Percentiles rank a stretch among this genome's conserved stretches.
Evolutionary conservation across 1,140 invertebrate genomes (phyloP).

Genomic region (Drosophila navojoa): DNA sequence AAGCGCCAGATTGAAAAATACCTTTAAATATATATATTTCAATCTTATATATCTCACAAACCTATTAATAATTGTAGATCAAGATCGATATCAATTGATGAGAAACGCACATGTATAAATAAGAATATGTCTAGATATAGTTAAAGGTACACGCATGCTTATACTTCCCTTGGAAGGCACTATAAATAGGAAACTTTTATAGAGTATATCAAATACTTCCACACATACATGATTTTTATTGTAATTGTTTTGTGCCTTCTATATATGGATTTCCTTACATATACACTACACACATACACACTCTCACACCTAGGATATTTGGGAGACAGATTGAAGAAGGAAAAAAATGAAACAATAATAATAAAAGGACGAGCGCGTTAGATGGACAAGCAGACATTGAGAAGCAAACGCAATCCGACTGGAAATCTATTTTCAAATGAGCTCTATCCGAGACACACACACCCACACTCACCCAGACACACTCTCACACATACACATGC

Average conservation of each 20-base stretch:
- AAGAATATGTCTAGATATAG: too few species aligned
- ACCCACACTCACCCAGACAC: constrained; percentile 17
- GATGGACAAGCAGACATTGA: constrained; percentile 13
- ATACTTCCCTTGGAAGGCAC: too few species aligned
- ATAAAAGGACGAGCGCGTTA: constrained; percentile 41
- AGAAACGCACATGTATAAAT: too few species aligned
- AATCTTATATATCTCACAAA: too few species aligned
- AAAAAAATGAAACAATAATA: constrained; percentile 71
- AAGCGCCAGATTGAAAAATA: too few species aligned
- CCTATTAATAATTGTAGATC: too few species aligned
- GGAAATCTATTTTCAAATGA: constrained; percentile 50
- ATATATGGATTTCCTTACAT: constrained; percentile 33
- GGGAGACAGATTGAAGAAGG: constrained; percentile 60
- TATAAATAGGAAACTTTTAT: too few species aligned
- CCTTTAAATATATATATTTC: too few species aligned
- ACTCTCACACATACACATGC: constrained; percentile 13
- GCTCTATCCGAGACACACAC: constrained; percentile 21
- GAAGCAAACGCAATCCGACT: constrained; percentile 6
- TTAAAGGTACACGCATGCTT: too few species aligned
- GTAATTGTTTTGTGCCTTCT: constrained; percentile 82
- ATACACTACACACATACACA: constrained; percentile 14
- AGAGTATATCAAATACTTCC: too few species aligned
- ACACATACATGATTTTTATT: constrained; percentile 82
- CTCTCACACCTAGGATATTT: constrained; percentile 34
- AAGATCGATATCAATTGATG: too few species aligned